Base-by-base conservation (phyloP, 2,888 invertebrate genomes). In the Sarcophaga carnaria region DNA sequence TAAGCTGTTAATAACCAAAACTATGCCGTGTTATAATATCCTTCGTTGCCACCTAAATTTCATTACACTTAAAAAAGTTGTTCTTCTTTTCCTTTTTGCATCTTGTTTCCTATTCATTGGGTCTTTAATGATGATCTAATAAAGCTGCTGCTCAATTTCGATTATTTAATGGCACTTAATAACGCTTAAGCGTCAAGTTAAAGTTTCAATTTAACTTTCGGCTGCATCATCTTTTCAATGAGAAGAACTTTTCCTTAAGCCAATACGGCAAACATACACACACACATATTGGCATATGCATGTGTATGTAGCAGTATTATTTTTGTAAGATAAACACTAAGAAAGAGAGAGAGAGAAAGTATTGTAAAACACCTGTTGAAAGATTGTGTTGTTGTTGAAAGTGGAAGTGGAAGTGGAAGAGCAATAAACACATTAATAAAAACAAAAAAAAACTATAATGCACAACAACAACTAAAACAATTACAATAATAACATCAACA, bases 401-500 rank as follows among this genome's bases (percentile, higher is more conserved):
- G 12, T 67, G 49, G 25, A 76, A 12, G 22, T 67, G 64, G 37
- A 59, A 66, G 17, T 2, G 64, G 60, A 82, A 71, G 22, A 83
- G 81, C 66, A 17, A 87, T 87, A 87, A 87, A 79, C 84, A 84
- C 76, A 81, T 87, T 87, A 87, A 87, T 87, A 84, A 84, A 82
- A 84, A 86, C 81, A 54, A 54, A 4, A 54, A 14, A 54, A 49
- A 49, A 49, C 49, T 14, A 49, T 88, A 81, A 81, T 82, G 86
- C 81, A 49, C 49, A 49, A 49, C 49, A 49, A 49, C 37, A 37
- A 37, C 37, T 8, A 37, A 8, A 54, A 54, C 2, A 54, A 54
- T 4, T 3, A 14, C 3, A 54, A 54, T 17, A 54, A 54, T 17
- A 54, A 54, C 5, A 54, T 12, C 54, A 1, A 17, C 17, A 54